Evolutionary conservation across 2,888 invertebrate genomes (phyloP), one percentile per base, ranked within the genome.

Genomic region (Scaeva pyrastri): DNA sequence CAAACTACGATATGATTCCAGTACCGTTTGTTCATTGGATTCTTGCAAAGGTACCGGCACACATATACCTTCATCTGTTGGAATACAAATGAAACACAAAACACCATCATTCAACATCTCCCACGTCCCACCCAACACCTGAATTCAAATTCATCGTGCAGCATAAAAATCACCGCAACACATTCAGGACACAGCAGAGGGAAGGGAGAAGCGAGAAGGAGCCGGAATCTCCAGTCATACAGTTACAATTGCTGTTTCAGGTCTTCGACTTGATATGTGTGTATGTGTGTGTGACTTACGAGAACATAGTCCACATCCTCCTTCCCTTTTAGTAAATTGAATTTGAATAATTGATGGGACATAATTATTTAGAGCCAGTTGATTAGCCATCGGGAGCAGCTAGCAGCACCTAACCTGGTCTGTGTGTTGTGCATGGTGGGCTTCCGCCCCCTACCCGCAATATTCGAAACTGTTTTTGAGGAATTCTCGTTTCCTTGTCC

Each of bases 281-380:
- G 60, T 60, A 21, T 36, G 36, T 60, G 60, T 60, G 41, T 36
- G 36, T 60, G 21, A 39, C n/a, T 60, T 60, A 41, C 39, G 60
- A 21, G 39, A 31, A 26, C 58, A 58, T 23, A 73, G 52, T 39
- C 21, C 12, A 14, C 26, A 55, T 60, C 12, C 50, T 41, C 36
- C 52, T 68, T 26, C 73, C 73, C 75, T 56, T 77, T 74, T 85
- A 87, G 88, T 88, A 89, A 89, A 89, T 89, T 89, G 88, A 88
- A 89, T 89, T 89, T 89, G 88, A 89, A 89, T 89, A 89, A 89
- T 88, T 88, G 88, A 89, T 89, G 88, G 78, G 77, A 60, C 85
- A 88, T 88, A 89, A 89, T 89, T 88, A 89, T 88, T 89, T 88
- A 88, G 87, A 88, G 86, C 87, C 86, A 88, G 86, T 88, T 88